Evolutionary conservation across 2,797 vertebrate genomes (phyloP).

Genomic region (Chiroxiphia lanceolata): DNA sequence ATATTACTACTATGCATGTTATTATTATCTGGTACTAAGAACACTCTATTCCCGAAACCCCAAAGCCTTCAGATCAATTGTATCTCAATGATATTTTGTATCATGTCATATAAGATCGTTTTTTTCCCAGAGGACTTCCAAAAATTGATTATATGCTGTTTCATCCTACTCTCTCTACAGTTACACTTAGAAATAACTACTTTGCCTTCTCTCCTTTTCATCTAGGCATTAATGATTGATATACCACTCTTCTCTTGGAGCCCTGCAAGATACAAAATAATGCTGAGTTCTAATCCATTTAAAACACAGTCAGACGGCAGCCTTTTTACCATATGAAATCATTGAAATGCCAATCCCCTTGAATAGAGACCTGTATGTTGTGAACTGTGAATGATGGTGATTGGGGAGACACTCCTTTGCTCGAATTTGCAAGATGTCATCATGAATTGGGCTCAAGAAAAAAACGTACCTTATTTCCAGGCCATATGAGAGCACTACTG

Average conservation of each 20-base stretch:
- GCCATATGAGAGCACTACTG: not conserved
- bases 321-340: not conserved
- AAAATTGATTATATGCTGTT: not conserved
- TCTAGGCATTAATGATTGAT: not conserved
- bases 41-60: not conserved
- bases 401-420: not conserved
- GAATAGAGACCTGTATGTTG: not conserved
- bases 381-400: not conserved
- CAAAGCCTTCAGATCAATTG: not conserved
- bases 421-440: accelerated
- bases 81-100: not conserved
- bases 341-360: not conserved
- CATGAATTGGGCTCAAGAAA: not conserved
- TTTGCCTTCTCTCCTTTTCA: not conserved
- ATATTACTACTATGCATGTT: not conserved
- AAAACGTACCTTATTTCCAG: not conserved
- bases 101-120: not conserved
- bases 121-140: not conserved
- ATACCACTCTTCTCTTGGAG: not conserved
- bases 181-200: not conserved
- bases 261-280: not conserved
- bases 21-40: not conserved
- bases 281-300: not conserved
- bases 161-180: not conserved
- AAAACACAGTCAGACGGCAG: not conserved